A percentile compares a stretch with the other conserved stretches of the same genome.
Evolutionary conservation across 2,113 vertebrate species (phyloP).

Genomic region (Hypocryptadius cinnamomeus): DNA sequence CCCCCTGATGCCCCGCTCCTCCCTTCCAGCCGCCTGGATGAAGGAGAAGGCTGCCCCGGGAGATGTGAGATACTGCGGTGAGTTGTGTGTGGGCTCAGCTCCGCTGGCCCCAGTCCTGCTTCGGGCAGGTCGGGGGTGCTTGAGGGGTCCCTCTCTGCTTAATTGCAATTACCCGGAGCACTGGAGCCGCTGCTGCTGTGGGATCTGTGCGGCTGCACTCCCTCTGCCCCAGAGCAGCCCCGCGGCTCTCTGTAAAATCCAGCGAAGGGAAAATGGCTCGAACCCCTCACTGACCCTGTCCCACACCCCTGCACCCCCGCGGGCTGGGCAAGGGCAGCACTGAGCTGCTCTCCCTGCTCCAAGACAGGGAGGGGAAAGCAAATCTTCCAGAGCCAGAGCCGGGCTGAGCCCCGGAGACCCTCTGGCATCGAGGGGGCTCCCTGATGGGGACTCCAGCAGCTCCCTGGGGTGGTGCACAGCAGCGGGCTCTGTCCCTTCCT

Average conservation of each 20-base stretch:
- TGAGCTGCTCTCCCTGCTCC: background rate
- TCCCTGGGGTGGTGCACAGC: accelerated
- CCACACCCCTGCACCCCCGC: accelerated
- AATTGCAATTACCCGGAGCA: accelerated
- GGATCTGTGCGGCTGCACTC: accelerated
- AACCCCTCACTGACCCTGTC: accelerated
- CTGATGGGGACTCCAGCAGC: accelerated
- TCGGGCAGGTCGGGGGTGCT: background rate
- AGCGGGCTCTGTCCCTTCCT: background rate
- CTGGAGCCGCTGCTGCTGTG: background rate
- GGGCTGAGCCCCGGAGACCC: background rate
- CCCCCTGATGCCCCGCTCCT: background rate
- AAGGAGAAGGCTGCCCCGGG: conserved; percentile 80
- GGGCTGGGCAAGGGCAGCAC: background rate
- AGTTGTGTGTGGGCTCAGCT: background rate
- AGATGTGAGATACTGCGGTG: conserved; percentile 74
- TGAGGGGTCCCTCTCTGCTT: background rate
- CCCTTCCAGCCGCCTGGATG: conserved; percentile 89
- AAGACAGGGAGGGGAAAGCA: background rate
- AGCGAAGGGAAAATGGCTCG: accelerated
- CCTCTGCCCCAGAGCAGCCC: background rate
- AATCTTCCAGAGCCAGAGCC: background rate
- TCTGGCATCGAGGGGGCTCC: accelerated
- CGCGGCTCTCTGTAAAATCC: background rate
- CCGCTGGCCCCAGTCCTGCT: background rate